Evolutionary conservation across 2,113 vertebrate genomes (phyloP).

Genomic region (Vulpes ferrilata): DNA sequence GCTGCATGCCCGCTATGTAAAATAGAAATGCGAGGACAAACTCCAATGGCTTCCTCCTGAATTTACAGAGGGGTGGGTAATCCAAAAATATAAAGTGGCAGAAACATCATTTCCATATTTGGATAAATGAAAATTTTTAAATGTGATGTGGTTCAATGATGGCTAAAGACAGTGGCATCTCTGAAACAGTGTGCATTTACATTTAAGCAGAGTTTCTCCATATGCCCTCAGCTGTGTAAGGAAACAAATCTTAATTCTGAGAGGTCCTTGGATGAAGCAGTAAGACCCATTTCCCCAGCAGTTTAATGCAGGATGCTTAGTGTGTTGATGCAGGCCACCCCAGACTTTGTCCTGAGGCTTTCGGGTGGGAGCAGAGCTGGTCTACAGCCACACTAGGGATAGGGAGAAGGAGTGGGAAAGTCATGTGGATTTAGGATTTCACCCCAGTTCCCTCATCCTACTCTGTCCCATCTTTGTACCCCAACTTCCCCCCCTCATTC

Average conservation of each 20-base stretch:
- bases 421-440: background rate
- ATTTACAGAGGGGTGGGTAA: background rate
- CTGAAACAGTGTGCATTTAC: background rate
- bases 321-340: background rate
- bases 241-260: background rate
- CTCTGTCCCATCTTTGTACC: background rate
- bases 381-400: background rate
- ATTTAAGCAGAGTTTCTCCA: background rate
- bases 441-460: background rate
- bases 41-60: background rate
- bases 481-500: too few relatives aligned
- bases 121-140: background rate
- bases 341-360: background rate
- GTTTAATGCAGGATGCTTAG: background rate
- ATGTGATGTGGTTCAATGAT: background rate
- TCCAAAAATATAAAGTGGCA: background rate
- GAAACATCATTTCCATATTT: background rate
- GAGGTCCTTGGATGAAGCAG: background rate
- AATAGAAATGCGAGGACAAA: background rate
- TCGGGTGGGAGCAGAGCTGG: background rate
- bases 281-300: background rate
- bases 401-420: background rate
- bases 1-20: background rate
- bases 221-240: background rate
- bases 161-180: too few relatives aligned